A percentile compares a stretch with the other conserved stretches of the same genome.
These are phyloP conservation scores for Muscicapa striata DNA, from an alignment of 2,797 vertebrate species.

Conservation along the genomic window DNA sequence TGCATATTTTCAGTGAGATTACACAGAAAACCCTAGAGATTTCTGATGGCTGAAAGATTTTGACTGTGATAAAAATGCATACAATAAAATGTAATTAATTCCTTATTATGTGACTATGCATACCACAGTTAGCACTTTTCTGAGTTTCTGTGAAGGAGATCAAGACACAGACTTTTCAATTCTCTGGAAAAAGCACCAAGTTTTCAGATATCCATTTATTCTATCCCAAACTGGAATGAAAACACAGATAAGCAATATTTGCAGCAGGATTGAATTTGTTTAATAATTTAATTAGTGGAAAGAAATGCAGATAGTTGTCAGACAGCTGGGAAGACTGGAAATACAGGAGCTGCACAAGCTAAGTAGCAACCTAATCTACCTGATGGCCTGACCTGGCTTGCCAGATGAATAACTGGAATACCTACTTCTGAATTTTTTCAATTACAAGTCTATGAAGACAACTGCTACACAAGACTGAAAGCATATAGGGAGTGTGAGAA, in stretches of 20 bases:
- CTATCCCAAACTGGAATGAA: background rate
- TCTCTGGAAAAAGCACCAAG: background rate
- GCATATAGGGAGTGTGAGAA: background rate
- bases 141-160: background rate
- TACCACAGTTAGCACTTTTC: background rate
- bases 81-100: background rate
- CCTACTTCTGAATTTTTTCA: background rate
- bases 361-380: background rate
- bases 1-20: background rate
- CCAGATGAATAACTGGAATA: background rate
- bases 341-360: rapidly evolving
- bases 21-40: background rate
- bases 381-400: background rate
- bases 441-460: background rate
- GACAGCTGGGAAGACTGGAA: background rate
- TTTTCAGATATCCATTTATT: background rate
- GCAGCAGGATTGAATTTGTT: background rate
- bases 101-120: background rate
- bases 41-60: background rate
- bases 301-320: background rate
- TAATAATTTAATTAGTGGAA: background rate
- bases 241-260: background rate
- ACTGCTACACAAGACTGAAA: background rate
- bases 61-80: background rate
- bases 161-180: background rate